phyloP scores from a whole-genome alignment of 2,113 vertebrate genomes.

The Felis chaus region DNA sequence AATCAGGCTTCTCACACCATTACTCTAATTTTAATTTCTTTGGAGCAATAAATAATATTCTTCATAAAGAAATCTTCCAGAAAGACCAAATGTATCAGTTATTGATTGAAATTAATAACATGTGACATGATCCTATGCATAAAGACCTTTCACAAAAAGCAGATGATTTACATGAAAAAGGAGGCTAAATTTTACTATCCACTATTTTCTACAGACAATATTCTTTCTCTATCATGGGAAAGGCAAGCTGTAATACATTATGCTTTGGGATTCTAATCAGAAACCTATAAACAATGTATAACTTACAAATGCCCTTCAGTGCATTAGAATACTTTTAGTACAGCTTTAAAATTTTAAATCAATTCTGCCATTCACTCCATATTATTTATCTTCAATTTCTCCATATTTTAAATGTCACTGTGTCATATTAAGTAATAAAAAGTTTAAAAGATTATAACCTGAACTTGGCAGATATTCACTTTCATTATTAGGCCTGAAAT shows the following conservation, averaged over 20 bases:
- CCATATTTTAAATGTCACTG: conserved; percentile 82
- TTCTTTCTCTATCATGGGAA: conserved; percentile 64
- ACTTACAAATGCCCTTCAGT: conserved; percentile 85
- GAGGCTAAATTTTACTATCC: conserved; percentile 61
- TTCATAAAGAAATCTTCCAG: conserved; percentile 39
- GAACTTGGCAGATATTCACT: conserved; percentile 66
- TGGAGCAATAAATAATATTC: conserved; percentile 29
- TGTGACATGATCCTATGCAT: neutral
- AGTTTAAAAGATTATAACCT: conserved; percentile 83
- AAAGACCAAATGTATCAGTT: conserved; percentile 54
- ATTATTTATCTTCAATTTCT: conserved; percentile 82
- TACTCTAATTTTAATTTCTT: conserved; percentile 39
- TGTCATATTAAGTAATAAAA: conserved; percentile 82
- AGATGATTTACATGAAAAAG: conserved; percentile 47
- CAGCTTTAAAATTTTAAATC: conserved; percentile 84
- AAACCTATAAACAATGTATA: conserved; percentile 85
- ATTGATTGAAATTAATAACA: conserved; percentile 58
- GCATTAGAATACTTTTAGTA: conserved; percentile 79
- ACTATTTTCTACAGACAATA: conserved; percentile 64
- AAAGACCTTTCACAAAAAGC: conserved; percentile 50
- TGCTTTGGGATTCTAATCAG: conserved; percentile 80
- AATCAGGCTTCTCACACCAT: neutral
- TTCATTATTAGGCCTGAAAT: conserved; percentile 71
- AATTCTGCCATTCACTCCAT: conserved; percentile 73
- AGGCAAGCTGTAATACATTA: conserved; percentile 78